Conservation (phyloP, 2,113 vertebrate genomes). For the Canis aureus region DNA sequence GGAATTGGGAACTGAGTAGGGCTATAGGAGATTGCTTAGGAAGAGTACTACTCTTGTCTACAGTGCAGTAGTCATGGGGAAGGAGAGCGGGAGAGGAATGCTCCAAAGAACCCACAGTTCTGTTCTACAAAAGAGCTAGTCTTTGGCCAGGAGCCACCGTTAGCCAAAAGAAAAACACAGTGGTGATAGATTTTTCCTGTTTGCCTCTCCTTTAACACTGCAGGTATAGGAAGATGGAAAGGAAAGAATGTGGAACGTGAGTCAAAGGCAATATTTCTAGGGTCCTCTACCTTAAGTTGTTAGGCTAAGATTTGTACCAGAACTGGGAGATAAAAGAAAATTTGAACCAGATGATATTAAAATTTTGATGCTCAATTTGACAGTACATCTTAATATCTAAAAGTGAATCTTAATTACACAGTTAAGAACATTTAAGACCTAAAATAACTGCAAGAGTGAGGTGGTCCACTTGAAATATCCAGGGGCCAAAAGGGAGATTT, state of each 20-base stretch:
- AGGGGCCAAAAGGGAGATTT: neutral
- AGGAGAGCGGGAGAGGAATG: fast-evolving
- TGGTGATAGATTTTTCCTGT: neutral
- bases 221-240: neutral
- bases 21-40: neutral
- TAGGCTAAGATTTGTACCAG: neutral
- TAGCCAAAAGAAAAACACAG: neutral
- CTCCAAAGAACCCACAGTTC: neutral
- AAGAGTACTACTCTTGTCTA: neutral
- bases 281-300: neutral
- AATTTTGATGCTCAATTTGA: neutral
- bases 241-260: neutral
- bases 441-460: neutral
- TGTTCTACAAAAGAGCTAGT: neutral
- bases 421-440: neutral
- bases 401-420: neutral
- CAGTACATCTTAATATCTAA: neutral
- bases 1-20: neutral
- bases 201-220: neutral
- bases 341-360: neutral
- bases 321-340: neutral
- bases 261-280: neutral
- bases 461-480: neutral
- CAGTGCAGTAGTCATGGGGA: neutral
- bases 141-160: neutral